Percentiles rank a stretch among this genome's conserved stretches.
phyloP scores from a whole-genome alignment of 2,888 invertebrate species.

The Tricholauxania praeusta region DNA sequence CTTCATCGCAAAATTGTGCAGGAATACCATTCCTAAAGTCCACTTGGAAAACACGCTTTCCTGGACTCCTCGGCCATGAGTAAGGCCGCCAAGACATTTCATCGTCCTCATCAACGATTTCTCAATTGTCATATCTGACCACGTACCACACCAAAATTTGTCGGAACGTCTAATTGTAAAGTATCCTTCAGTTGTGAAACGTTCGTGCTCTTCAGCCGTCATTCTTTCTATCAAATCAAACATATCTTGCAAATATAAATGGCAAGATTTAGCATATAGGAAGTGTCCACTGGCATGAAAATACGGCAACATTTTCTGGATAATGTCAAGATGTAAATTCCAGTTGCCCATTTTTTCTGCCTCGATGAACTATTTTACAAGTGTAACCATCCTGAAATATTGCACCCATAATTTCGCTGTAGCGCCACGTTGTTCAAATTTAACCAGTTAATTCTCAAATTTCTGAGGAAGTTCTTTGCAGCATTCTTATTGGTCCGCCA shows the following conservation, averaged over 20 bases:
- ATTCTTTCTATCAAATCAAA: not conserved
- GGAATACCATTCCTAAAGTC: not conserved
- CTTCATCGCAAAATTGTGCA: conserved; percentile 5
- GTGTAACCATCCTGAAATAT: conserved; percentile 23
- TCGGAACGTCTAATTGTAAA: conserved; percentile 12
- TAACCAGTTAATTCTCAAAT: too few species aligned
- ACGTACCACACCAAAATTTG: conserved; percentile 2
- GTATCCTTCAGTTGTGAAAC: not conserved
- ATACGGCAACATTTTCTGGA: conserved; percentile 20
- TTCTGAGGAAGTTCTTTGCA: too few species aligned
- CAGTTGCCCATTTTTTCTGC: conserved; percentile 9
- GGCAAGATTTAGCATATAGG: conserved; percentile 14
- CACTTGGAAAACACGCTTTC: not conserved
- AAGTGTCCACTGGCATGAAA: conserved; percentile 24
- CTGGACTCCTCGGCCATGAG: not conserved
- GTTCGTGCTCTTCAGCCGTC: not conserved
- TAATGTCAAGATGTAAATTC: not conserved
- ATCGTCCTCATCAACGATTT: not conserved
- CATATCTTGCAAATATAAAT: conserved; percentile 21
- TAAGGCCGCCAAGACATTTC: conserved; percentile 3
- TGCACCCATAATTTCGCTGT: conserved; percentile 22
- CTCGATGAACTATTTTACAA: conserved; percentile 26
- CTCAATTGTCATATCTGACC: conserved; percentile 5
- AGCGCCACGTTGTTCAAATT: not conserved
- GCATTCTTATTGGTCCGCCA: too few species aligned